Evolutionary conservation across 2,113 vertebrate species (phyloP).

Genomic region (Zosterops pallidus): DNA sequence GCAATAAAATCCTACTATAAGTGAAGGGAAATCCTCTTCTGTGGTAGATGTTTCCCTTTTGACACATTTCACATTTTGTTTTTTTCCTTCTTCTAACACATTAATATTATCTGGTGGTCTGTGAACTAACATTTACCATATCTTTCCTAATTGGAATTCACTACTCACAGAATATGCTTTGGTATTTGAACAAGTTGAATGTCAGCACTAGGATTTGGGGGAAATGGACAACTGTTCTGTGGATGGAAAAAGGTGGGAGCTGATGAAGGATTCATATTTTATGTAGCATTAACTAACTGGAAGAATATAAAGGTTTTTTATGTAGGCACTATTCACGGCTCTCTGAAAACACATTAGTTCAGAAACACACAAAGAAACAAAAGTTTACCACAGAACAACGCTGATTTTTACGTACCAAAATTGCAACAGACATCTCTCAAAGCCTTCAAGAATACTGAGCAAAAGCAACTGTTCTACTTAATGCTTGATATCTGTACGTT

Average conservation of each 20-base stretch:
- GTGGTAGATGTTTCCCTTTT: neutral
- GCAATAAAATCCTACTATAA: neutral
- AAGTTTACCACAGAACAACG: neutral
- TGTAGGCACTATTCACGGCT: neutral
- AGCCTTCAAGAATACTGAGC: neutral
- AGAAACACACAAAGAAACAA: neutral
- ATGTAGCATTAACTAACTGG: neutral
- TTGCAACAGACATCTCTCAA: neutral
- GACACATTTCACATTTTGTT: rapidly evolving
- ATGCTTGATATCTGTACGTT: neutral
- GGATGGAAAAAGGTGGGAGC: neutral
- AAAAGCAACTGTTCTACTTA: neutral
- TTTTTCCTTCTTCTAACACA: neutral
- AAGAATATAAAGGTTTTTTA: neutral
- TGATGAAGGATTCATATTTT: neutral
- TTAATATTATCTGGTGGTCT: neutral
- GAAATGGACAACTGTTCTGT: neutral
- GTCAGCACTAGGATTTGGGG: neutral
- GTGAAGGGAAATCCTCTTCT: neutral
- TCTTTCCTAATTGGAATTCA: neutral
- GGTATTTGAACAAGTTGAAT: neutral
- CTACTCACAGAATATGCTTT: neutral
- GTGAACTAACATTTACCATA: neutral
- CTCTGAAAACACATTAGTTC: neutral
- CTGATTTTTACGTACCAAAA: neutral